Base-by-base conservation (phyloP, 2,888 invertebrate species). In the Timema cristinae region DNA sequence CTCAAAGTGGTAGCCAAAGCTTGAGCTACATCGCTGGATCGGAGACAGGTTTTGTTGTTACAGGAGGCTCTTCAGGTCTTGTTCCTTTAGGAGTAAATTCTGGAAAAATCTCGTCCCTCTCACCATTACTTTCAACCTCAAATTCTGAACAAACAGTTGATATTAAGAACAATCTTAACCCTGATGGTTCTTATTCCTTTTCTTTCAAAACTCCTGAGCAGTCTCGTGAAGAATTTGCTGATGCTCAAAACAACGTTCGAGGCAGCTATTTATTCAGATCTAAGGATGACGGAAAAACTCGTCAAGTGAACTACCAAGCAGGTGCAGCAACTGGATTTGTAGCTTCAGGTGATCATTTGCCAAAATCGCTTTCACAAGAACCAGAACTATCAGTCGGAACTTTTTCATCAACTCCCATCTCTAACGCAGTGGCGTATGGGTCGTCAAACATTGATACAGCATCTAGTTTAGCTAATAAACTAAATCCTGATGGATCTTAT, bases 181-280 rank as follows among this genome's bases (percentile, higher is more conserved):
- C 16, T 47, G 79, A 79, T 74, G 79, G 77, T 47, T 78, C 79
- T 0, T 79, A 78, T 66, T 78, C 78, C 50, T 82, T 82, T 71
- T 77, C 78, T 61, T 79, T 79, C 61, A 76, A 76, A 59, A 79
- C 81, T 2, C 79, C 77, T 67, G 79, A 80, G 73, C 80, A 80
- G 71, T 74, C 79, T 16, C 79, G 82, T 48, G 77, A 79, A 15
- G 82, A 81, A 76, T 77, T 78, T 56, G 78, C 79, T 50, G 82
- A 82, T 77, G 76, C 76, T 7, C 72, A 76, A 13, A 81, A 81
- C 63, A 80, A 79, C 75, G 79, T 76, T 4, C 71, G 71, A 47
- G 76, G 76, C 0, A 70, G 71, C 56, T 77, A 75, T 71, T 73
- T 76, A 13, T 79, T 76, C 69, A 69, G 71, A 48, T 73, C 77